phyloP scores from a whole-genome alignment of 2,888 invertebrate species.

The Pteria penguin region DNA sequence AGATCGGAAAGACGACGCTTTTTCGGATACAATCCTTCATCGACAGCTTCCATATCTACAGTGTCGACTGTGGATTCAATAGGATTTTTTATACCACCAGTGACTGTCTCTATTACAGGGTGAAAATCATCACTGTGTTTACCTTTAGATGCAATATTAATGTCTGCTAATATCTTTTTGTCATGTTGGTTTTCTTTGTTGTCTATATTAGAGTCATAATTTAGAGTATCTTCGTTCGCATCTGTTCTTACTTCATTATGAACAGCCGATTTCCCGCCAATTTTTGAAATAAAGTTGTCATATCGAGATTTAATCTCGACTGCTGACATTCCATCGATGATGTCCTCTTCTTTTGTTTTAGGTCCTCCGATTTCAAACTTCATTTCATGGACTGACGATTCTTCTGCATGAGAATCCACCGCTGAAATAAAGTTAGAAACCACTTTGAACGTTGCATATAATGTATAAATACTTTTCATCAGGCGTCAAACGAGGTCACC shows the following conservation, averaged over 20 bases:
- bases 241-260: neutral
- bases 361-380: conserved; percentile 31
- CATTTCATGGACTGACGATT: conserved; percentile 52
- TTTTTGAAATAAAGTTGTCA: neutral
- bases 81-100: neutral
- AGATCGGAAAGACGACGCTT: conserved; percentile 24
- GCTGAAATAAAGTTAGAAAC: conserved; percentile 2
- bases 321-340: neutral
- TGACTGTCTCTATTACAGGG: neutral
- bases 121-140: neutral
- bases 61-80: neutral
- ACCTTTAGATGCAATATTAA: neutral
- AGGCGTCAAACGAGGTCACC: too few relatives aligned
- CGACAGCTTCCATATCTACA: neutral
- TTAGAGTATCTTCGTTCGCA: neutral
- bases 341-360: neutral
- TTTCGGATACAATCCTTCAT: neutral
- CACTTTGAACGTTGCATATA: too few relatives aligned
- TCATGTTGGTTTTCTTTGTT: neutral
- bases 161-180: neutral
- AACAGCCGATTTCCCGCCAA: neutral
- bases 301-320: neutral
- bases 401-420: conserved; percentile 20
- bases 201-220: conserved; percentile 3
- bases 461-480: too few relatives aligned